Conservation (phyloP, 2,797 vertebrate species). For the Sebastolobus altivelis region DNA sequence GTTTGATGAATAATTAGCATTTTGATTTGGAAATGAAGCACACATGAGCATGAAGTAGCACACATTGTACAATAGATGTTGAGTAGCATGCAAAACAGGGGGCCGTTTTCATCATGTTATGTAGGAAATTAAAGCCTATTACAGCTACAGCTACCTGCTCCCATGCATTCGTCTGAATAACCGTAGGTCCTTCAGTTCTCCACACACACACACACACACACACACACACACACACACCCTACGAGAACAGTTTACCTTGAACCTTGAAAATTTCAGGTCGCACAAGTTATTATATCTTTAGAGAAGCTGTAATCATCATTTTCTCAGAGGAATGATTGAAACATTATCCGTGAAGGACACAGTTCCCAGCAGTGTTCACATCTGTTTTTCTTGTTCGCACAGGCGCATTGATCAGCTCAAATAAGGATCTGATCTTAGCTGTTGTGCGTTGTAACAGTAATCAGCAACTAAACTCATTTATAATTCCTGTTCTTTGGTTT, state of each 20-base stretch:
- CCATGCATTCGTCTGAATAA: constrained; percentile 7
- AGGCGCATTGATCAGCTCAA: constrained; percentile 6
- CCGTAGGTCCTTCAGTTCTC: background rate
- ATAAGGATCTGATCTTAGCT: background rate
- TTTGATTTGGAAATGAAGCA: constrained; percentile 40
- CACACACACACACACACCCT: background rate
- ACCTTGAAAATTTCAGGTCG: constrained; percentile 25
- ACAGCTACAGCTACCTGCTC: background rate
- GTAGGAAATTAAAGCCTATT: background rate
- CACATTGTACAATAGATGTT: background rate
- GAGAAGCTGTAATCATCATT: constrained; percentile 46
- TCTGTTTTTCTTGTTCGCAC: constrained; percentile 17
- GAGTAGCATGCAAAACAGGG: constrained; percentile 4
- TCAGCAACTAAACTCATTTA: constrained; percentile 24
- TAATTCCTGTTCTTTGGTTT: constrained; percentile 34
- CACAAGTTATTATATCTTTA: constrained; percentile 23
- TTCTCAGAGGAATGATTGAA: constrained; percentile 40
- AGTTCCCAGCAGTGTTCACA: constrained; percentile 4
- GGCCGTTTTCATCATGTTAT: background rate
- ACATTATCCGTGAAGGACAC: constrained; percentile 19
- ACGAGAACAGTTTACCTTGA: background rate
- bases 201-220: background rate
- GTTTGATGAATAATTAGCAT: constrained; percentile 48
- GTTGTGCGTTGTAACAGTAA: background rate
- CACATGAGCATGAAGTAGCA: background rate